A percentile compares a stretch with the other conserved stretches of the same genome.
These are phyloP conservation scores for Dendrocincla tyrannina DNA, from an alignment of 2,797 vertebrate species.

Conservation along the genomic window DNA sequence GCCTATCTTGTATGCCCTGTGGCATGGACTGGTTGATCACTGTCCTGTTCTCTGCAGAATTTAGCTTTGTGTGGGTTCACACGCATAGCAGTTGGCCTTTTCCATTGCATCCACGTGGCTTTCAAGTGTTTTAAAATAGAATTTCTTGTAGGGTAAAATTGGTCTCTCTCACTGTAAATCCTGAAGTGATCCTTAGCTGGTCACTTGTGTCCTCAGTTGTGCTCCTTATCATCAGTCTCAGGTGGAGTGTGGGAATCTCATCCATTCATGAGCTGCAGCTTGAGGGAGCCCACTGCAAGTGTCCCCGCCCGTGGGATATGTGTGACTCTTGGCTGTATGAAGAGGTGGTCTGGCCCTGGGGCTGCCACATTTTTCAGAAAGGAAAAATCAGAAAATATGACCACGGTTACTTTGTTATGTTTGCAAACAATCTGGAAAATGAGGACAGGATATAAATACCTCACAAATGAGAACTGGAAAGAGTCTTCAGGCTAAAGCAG, in stretches of 20 bases:
- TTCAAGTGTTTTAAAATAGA: background rate
- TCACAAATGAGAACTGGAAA: slow-evolving; percentile 60
- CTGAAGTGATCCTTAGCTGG: background rate
- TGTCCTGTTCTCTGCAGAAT: background rate
- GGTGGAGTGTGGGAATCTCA: background rate
- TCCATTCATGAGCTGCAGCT: background rate
- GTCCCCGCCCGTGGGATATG: background rate
- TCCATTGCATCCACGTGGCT: background rate
- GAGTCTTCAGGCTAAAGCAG: slow-evolving; percentile 61
- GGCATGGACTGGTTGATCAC: background rate
- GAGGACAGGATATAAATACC: slow-evolving; percentile 72
- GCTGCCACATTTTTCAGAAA: background rate
- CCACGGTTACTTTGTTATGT: background rate
- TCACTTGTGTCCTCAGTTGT: background rate
- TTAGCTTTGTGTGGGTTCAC: background rate
- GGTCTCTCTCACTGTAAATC: background rate
- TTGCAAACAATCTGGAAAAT: slow-evolving; percentile 66
- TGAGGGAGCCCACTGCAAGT: background rate
- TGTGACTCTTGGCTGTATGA: background rate
- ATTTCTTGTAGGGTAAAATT: background rate
- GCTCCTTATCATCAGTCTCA: background rate
- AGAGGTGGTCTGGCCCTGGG: background rate
- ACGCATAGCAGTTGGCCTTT: background rate
- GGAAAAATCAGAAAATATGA: background rate
- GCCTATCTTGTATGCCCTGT: background rate